These are phyloP conservation scores for Epizoanthus rinbou DNA, from an alignment of 92 coral and sea anemone genomes.

Conservation along the genomic window DNA sequence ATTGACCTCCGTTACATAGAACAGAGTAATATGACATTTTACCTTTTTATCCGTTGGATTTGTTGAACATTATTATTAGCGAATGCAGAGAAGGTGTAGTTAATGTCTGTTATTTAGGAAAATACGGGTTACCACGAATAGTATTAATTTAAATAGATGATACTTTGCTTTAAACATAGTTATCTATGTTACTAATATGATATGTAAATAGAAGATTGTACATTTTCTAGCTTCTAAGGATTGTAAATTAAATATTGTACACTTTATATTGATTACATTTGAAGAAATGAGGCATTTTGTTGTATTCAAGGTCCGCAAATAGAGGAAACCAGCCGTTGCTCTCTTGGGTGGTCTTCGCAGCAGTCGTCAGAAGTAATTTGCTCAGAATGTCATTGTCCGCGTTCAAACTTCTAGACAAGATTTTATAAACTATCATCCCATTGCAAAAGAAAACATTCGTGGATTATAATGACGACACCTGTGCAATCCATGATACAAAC, in stretches of 20 bases:
- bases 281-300: background rate
- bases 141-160: background rate
- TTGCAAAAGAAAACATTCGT: conserved; percentile 18
- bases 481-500: background rate
- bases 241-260: conserved; percentile 23
- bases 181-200: conserved; percentile 28
- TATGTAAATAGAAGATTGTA: conserved; percentile 39
- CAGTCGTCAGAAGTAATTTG: conserved; percentile 8
- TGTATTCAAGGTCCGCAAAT: background rate
- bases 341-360: conserved; percentile 16
- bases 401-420: conserved; percentile 23
- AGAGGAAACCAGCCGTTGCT: background rate
- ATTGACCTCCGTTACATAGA: too few relatives aligned
- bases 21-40: too few relatives aligned
- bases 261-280: conserved; percentile 8
- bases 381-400: conserved; percentile 1
- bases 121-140: conserved; percentile 21
- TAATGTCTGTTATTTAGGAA: background rate
- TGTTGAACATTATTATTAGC: too few relatives aligned
- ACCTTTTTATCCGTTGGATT: too few relatives aligned
- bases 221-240: conserved; percentile 27
- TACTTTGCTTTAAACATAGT: conserved; percentile 12
- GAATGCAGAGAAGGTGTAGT: background rate
- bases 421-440: conserved; percentile 15
- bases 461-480: background rate